Evolutionary conservation across 2,888 invertebrate species (phyloP).

Genomic region (Empis stercorea): DNA sequence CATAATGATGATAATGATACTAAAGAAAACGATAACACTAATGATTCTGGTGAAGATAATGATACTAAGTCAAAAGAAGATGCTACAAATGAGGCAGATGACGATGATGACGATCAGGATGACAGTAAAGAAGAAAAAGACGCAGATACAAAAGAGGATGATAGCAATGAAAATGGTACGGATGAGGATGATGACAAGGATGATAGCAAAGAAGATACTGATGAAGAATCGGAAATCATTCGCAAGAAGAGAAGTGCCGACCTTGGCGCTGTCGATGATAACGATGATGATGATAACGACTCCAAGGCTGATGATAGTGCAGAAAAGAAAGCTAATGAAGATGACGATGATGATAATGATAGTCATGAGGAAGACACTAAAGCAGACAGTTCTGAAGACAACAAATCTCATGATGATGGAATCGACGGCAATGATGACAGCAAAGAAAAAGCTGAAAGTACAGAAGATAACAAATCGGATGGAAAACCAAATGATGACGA

Average conservation of each 20-base stretch:
- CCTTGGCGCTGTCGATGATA: constrained; percentile 10
- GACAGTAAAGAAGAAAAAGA: constrained; percentile 17
- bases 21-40: constrained; percentile 24
- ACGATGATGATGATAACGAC: constrained; percentile 13
- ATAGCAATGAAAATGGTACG: constrained; percentile 10
- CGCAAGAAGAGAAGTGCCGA: constrained; percentile 4
- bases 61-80: constrained; percentile 22
- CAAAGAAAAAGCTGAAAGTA: constrained; percentile 17
- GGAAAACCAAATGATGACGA: constrained; percentile 25
- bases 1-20: neutral
- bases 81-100: constrained; percentile 31
- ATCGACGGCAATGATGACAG: constrained; percentile 33
- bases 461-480: constrained; percentile 16
- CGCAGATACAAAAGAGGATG: constrained; percentile 1
- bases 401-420: constrained; percentile 39
- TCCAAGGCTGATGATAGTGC: constrained; percentile 27
- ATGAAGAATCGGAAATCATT: constrained; percentile 12
- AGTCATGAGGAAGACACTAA: constrained; percentile 23
- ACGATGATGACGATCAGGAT: constrained; percentile 38
- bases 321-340: constrained; percentile 31
- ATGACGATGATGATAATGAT: constrained; percentile 29
- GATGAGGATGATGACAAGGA: constrained; percentile 14
- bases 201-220: constrained; percentile 15
- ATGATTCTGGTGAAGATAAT: constrained; percentile 30
- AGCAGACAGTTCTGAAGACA: constrained; percentile 30